Evolutionary conservation across 2,797 vertebrate species (phyloP), one percentile per base, ranked within the genome.

Genomic region (Eulemur mongoz): DNA sequence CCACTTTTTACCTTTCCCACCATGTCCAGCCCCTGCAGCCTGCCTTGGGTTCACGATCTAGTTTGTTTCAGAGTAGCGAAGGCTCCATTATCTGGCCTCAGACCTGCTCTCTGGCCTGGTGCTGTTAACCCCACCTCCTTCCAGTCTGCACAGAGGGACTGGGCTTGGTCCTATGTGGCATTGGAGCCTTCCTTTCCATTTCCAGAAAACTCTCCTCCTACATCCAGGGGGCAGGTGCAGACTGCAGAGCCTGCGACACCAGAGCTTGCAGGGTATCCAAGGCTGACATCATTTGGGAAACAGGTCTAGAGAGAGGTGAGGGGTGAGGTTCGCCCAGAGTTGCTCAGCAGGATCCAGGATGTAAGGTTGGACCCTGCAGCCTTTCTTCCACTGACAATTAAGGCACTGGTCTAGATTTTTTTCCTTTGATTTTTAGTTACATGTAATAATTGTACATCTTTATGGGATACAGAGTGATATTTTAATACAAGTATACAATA

Each of bases 91-190:
- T 73, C 57, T 87, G 82, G n/a, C 25, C 52, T 67, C 4, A 2
- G 27, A 65, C 9, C 70, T 63, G 38, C 8, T 69, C 30, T 93
- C 27, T 17, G 14, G 40, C 7, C 65, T 80, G 25, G 79, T 79
- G n/a, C 89, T n/a, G 11, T 1, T 7, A 54, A 15, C 8, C 7
- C 23, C 50, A 12, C 15, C 12, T 27, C 43, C 98, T 98, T 98
- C 99, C 99, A 99, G 98, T 98, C 98, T 98, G 98, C 98, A 98
- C 9, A 48, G 52, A 98, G 99, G 98, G 99, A 98, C 99, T 99
- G 98, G 99, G 98, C 98, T 98, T 97, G 97, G 98, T 98, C 35
- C 43, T 95, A 98, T 97, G 98, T 98, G 97, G 96, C 93, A 98
- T 97, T 94, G 96, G 97, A 98, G 98, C 89, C 92, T 97, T 72